Conservation (phyloP, 2,888 invertebrate species). For the Cephus sareptanus region DNA sequence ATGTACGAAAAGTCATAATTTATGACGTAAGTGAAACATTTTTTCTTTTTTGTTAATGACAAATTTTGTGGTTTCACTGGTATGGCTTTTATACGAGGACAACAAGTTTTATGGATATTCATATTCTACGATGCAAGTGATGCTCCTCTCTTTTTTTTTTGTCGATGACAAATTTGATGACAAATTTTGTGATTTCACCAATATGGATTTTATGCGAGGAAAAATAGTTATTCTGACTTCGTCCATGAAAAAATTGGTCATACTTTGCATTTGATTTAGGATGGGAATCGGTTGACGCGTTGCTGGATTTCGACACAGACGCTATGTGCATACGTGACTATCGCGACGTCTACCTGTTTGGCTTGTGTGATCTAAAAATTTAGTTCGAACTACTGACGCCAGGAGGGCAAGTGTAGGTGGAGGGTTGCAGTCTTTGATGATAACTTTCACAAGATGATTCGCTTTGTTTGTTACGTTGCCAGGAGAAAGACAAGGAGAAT, state of each 20-base stretch:
- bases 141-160: too few relatives aligned
- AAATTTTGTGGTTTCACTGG: not conserved
- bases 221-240: not conserved
- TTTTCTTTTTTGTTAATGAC: not conserved
- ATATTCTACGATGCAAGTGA: too few relatives aligned
- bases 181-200: not conserved
- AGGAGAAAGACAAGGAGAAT: not conserved
- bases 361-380: not conserved
- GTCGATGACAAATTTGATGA: not conserved
- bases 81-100: not conserved
- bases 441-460: not conserved
- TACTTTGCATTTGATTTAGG: not conserved
- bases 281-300: conserved; percentile 34
- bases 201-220: not conserved
- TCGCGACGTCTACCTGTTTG: not conserved
- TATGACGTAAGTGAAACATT: conserved; percentile 79
- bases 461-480: not conserved
- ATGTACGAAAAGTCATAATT: conserved; percentile 89
- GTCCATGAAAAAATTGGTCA: not conserved
- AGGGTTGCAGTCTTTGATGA: not conserved
- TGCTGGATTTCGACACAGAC: conserved; percentile 35
- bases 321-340: conserved; percentile 12
- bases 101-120: not conserved
- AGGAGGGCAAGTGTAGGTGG: not conserved
- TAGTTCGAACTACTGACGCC: not conserved